Percentiles rank a stretch among this genome's conserved stretches.
These are phyloP conservation scores for Hypomecis atomaria DNA, from an alignment of 2,888 invertebrate species.

Conservation along the genomic window DNA sequence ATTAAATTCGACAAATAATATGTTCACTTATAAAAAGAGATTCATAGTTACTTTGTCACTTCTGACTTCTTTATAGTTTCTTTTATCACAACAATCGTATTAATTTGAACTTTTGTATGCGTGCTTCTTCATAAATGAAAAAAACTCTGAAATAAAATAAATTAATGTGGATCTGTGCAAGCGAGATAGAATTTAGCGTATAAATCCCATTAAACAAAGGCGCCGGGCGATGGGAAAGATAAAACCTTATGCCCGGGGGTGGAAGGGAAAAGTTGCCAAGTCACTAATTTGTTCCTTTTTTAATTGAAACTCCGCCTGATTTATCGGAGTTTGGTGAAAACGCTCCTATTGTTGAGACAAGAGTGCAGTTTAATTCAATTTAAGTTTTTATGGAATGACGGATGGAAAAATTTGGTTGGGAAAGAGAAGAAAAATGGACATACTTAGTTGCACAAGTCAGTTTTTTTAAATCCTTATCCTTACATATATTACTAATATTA, in stretches of 20 bases:
- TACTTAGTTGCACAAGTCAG: no score
- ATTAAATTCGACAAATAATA: no score
- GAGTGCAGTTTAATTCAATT: conserved; percentile 24
- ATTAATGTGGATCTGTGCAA: no score
- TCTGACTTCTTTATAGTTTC: no score
- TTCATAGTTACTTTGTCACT: no score
- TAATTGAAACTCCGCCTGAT: conserved; percentile 39
- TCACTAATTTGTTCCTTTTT: conserved; percentile 47
- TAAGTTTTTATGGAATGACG: conserved; percentile 8
- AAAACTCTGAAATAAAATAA: no score
- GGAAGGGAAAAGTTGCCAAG: conserved; percentile 42
- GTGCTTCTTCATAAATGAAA: no score
- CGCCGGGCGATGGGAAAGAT: conserved; percentile 48
- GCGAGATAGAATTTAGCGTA: conserved; percentile 45
- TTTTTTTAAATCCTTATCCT: no score
- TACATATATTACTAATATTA: no score
- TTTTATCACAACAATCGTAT: no score
- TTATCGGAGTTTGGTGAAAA: conserved; percentile 28
- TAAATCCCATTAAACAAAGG: conserved; percentile 48
- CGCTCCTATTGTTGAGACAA: conserved; percentile 14
- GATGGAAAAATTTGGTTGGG: neutral
- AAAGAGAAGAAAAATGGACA: neutral
- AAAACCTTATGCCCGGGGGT: conserved; percentile 39
- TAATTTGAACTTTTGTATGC: no score
- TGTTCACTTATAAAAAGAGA: no score